A percentile compares a stretch with the other conserved stretches of the same genome.
Evolutionary conservation across 2,797 vertebrate species (phyloP).

Genomic region (Peromyscus melanophrys): DNA sequence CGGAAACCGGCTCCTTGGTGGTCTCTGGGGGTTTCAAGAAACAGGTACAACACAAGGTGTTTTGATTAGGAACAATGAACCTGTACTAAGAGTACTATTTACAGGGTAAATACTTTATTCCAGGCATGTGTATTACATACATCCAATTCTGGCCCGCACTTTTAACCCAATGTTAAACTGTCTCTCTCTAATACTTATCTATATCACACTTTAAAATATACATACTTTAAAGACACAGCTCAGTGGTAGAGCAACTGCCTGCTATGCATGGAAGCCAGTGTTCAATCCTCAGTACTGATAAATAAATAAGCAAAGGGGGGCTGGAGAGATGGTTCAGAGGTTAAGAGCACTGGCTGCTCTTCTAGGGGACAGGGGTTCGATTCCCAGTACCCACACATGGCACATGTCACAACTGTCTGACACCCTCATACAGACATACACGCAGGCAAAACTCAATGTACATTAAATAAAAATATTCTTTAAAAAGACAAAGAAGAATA

Average conservation of each 20-base stretch:
- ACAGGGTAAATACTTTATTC: not conserved
- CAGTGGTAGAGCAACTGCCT: not conserved
- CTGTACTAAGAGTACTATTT: not conserved
- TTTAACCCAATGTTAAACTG: not conserved
- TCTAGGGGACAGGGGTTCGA: not conserved
- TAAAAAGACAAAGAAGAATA: not conserved
- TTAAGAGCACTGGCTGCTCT: not conserved
- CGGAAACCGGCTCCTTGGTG: no score
- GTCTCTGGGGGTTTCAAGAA: no score
- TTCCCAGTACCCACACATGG: not conserved
- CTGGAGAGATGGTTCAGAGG: not conserved
- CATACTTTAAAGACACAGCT: not conserved
- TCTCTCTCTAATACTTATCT: not conserved
- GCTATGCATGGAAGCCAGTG: not conserved
- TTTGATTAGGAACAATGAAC: not conserved
- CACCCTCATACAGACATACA: not conserved
- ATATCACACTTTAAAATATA: not conserved
- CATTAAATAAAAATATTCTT: not conserved
- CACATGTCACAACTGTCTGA: not conserved
- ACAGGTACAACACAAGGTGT: not conserved
- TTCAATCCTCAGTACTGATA: not conserved
- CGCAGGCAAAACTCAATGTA: not conserved
- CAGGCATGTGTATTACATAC: not conserved
- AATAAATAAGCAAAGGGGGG: not conserved
- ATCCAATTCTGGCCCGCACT: not conserved